phyloP scores from a whole-genome alignment of 2,888 invertebrate genomes.

The Dasypogon diadema region DNA sequence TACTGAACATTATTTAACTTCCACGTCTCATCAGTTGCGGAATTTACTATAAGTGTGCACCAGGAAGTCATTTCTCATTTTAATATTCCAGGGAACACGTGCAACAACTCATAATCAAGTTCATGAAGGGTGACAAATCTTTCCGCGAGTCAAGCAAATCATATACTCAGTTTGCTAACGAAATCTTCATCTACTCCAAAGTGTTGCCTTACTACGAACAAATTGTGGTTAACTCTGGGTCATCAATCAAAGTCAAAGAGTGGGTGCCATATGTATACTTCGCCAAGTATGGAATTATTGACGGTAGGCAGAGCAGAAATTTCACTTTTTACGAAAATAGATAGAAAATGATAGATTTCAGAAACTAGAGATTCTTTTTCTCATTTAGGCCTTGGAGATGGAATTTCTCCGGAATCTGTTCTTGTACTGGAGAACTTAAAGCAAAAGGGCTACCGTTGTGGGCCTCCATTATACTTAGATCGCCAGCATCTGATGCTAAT shows the following conservation, averaged over 20 bases:
- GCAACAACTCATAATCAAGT: constrained; percentile 62
- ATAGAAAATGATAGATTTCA: too few species aligned
- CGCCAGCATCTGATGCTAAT: constrained; percentile 62
- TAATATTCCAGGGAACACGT: constrained; percentile 50
- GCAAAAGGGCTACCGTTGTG: constrained; percentile 62
- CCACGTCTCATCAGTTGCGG: neutral
- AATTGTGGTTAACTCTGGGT: constrained; percentile 58
- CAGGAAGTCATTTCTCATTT: constrained; percentile 25
- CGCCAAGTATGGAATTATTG: constrained; percentile 63
- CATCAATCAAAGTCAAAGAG: constrained; percentile 57
- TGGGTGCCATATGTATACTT: constrained; percentile 62
- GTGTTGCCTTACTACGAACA: constrained; percentile 63
- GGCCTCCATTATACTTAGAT: constrained; percentile 63
- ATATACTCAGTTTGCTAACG: constrained; percentile 65
- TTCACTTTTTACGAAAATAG: neutral
- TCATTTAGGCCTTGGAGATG: constrained; percentile 40
- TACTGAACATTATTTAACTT: neutral
- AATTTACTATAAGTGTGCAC: neutral
- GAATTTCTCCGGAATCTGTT: constrained; percentile 60
- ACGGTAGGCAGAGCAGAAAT: constrained; percentile 58
- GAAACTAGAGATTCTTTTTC: too few species aligned
- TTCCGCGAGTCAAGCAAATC: constrained; percentile 64
- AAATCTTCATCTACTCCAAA: constrained; percentile 63
- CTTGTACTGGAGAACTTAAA: constrained; percentile 64
- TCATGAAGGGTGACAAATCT: constrained; percentile 64